Evolutionary conservation across 1,140 invertebrate genomes (phyloP), one percentile per base, ranked within the genome.

Genomic region (Sipha flava): DNA sequence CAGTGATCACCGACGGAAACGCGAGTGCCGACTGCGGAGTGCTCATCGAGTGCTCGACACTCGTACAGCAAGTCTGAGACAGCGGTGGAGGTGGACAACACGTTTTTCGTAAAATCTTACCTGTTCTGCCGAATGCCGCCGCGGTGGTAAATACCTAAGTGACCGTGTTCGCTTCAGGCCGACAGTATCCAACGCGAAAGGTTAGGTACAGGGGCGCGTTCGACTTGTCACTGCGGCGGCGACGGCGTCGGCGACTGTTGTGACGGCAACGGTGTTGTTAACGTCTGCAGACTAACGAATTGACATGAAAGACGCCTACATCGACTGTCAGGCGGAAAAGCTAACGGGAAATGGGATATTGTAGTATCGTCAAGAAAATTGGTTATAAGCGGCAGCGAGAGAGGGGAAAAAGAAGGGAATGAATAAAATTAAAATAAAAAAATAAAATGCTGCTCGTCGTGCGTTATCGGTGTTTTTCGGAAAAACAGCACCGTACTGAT

Each of bases 381-480:
- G n/a, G n/a, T n/a, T n/a, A n/a, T n/a, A n/a, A n/a, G n/a, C n/a
- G n/a, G n/a, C n/a, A 40, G 7, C 26, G 26, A 29, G 18, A 29
- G 18, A 70, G 1, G 10, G 37, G 10, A 40, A 40, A 40, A 40
- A 40, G 37, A 40, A 10, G 10, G 10, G 10, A 40, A 40, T 6
- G 7, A 52, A 4, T 18, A 18, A 7, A 49, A n/a, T n/a, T 21
- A 49, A 49, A 49, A 49, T 31, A 66, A 64, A 73, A 54, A 40
- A 75, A 52, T 21, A 18, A 21, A 16, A 21, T n/a, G 72, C 72
- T 37, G 16, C 12, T 26, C 57, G 52, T 77, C 73, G 73, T 62
- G 57, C 73, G 49, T 57, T 77, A 77, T 77, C 73, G 73, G 57
- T 21, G 49, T 40, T 77, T 57, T 34, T 57, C 73, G 31, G 73